Evolutionary conservation across 2,888 invertebrate species (phyloP).

Genomic region (Tillus elongatus): DNA sequence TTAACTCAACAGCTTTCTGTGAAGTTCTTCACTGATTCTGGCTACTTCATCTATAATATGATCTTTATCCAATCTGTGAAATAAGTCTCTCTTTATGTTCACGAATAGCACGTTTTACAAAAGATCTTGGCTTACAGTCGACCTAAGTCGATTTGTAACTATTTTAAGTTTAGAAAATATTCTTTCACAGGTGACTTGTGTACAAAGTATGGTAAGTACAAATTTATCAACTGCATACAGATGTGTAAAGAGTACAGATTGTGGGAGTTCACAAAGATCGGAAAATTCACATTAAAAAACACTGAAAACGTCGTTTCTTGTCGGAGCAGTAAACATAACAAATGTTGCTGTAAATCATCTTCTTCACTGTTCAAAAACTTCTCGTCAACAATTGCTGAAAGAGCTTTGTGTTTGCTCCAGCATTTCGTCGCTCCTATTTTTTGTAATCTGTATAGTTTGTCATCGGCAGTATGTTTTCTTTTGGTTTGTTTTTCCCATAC

Average conservation of each 20-base stretch:
- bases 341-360: neutral
- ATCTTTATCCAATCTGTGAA: no score
- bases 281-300: slow-evolving; percentile 6
- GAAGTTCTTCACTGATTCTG: no score
- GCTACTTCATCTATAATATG: no score
- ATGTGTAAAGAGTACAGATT: no score
- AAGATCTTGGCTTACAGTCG: no score
- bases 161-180: slow-evolving; percentile 6
- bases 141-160: no score
- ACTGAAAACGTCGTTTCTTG: no score
- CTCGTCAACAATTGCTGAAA: no score
- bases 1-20: no score
- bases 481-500: slow-evolving; percentile 9
- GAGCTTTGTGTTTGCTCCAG: slow-evolving; percentile 6
- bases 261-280: neutral
- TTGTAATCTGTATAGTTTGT: slow-evolving; percentile 6
- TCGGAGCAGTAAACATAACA: no score
- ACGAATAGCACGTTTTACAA: no score
- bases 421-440: slow-evolving; percentile 10
- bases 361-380: neutral
- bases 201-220: slow-evolving; percentile 5
- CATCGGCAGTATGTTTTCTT: slow-evolving; percentile 7
- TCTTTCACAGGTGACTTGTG: neutral
- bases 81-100: no score
- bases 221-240: neutral